These are phyloP conservation scores for Zoroaster sp. DNA, from an alignment of 53 echinoderm and acorn worm species.

Conservation along the genomic window DNA sequence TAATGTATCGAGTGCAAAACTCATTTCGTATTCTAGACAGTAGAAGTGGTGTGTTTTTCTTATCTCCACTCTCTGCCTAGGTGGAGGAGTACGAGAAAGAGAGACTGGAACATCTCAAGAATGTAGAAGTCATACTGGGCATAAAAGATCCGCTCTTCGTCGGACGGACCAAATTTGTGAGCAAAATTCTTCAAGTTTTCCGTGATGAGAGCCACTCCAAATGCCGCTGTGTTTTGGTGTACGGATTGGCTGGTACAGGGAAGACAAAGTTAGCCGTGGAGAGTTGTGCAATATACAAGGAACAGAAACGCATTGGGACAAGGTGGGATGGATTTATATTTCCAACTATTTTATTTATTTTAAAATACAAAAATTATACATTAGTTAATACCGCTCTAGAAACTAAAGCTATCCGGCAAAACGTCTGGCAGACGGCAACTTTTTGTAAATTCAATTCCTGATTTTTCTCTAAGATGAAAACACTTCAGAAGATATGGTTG, in stretches of 20 bases:
- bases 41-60: background rate
- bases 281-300: slow-evolving; percentile 67
- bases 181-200: slow-evolving; percentile 60
- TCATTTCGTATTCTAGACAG: background rate
- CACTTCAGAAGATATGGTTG: too few relatives aligned
- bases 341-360: too few relatives aligned
- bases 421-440: too few relatives aligned
- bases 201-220: background rate
- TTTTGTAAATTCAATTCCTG: too few relatives aligned
- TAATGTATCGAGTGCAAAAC: too few relatives aligned
- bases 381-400: too few relatives aligned
- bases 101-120: slow-evolving; percentile 34
- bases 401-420: too few relatives aligned
- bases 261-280: slow-evolving; percentile 86
- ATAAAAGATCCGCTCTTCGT: slow-evolving; percentile 72
- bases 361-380: too few relatives aligned
- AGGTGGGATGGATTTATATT: too few relatives aligned
- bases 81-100: slow-evolving; percentile 47
- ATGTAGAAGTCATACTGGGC: slow-evolving; percentile 42
- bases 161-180: slow-evolving; percentile 67
- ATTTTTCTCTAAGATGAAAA: too few relatives aligned
- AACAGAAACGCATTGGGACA: too few relatives aligned
- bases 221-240: slow-evolving; percentile 67
- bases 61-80: background rate
- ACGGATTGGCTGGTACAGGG: slow-evolving; percentile 82